Percentiles rank a stretch among this genome's conserved stretches.
Evolutionary conservation across 1,140 invertebrate genomes (phyloP).

Genomic region (Branchinecta lynchi): DNA sequence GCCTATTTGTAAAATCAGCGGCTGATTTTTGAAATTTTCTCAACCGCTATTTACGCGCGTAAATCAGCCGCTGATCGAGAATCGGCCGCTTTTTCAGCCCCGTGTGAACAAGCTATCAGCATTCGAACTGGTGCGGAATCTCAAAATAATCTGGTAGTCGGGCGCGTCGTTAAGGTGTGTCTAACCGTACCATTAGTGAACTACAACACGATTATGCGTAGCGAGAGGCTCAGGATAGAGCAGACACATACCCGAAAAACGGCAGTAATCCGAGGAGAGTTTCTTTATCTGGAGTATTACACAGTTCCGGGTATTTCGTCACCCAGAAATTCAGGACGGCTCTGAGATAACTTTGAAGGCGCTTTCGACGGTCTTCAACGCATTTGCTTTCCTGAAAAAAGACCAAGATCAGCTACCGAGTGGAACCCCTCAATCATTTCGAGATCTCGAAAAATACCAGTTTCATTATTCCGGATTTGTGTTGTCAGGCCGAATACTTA

Average conservation of each 20-base stretch:
- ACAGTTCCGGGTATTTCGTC: constrained; percentile 49
- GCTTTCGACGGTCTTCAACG: constrained; percentile 56
- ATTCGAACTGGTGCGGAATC: no score
- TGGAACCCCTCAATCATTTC: no score
- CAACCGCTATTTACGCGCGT: no score
- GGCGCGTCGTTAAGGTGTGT: neutral
- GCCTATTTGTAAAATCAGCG: no score
- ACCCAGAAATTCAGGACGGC: constrained; percentile 50
- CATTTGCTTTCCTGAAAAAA: constrained; percentile 50
- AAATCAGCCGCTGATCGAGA: no score
- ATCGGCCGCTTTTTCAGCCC: no score
- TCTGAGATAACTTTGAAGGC: constrained; percentile 60
- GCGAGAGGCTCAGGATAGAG: neutral
- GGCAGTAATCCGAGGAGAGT: constrained; percentile 53
- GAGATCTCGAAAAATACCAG: no score
- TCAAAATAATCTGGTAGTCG: neutral
- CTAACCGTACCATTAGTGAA: neutral
- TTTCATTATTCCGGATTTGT: no score
- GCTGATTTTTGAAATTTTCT: no score
- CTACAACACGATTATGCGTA: neutral
- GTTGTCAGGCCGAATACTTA: no score
- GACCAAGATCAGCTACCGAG: neutral
- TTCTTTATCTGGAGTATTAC: constrained; percentile 47
- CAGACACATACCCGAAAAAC: constrained; percentile 54
- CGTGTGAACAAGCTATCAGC: no score